Conservation (phyloP, 2,113 vertebrate genomes). For the Leptobrachium leishanense region DNA sequence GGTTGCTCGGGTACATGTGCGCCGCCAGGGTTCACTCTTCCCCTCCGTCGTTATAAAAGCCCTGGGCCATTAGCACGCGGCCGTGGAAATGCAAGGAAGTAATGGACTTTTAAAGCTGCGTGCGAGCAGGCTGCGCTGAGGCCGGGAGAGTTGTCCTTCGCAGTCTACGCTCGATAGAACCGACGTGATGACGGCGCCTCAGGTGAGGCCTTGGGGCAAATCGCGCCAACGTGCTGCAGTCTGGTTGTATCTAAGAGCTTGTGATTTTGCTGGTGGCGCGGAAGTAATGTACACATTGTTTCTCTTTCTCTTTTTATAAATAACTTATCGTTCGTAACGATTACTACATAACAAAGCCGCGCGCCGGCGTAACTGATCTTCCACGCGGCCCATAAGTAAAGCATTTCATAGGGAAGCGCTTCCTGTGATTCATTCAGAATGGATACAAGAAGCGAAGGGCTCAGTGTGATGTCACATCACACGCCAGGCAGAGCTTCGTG, state of each 20-base stretch:
- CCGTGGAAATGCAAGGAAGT: background rate
- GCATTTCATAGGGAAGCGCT: background rate
- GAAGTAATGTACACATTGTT: background rate
- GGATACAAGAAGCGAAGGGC: background rate
- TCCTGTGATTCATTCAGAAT: constrained; percentile 37
- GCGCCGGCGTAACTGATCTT: background rate
- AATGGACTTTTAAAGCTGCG: background rate
- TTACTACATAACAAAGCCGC: background rate
- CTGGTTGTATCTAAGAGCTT: background rate
- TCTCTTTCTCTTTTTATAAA: constrained; percentile 17
- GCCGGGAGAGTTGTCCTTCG: too few relatives aligned
- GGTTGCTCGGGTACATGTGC: too few relatives aligned
- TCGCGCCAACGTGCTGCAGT: background rate
- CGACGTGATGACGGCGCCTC: background rate
- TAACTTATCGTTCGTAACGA: constrained; percentile 14
- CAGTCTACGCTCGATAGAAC: background rate
- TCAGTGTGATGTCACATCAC: background rate
- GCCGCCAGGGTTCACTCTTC: too few relatives aligned
- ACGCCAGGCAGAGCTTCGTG: background rate
- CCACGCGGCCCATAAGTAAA: constrained; percentile 21
- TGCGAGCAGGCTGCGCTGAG: background rate
- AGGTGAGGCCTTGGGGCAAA: background rate
- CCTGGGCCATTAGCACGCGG: background rate
- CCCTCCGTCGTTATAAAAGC: too few relatives aligned
- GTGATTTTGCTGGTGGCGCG: background rate